These are phyloP conservation scores for Lepus europaeus DNA, from an alignment of 2,113 vertebrate genomes.

Conservation along the genomic window DNA sequence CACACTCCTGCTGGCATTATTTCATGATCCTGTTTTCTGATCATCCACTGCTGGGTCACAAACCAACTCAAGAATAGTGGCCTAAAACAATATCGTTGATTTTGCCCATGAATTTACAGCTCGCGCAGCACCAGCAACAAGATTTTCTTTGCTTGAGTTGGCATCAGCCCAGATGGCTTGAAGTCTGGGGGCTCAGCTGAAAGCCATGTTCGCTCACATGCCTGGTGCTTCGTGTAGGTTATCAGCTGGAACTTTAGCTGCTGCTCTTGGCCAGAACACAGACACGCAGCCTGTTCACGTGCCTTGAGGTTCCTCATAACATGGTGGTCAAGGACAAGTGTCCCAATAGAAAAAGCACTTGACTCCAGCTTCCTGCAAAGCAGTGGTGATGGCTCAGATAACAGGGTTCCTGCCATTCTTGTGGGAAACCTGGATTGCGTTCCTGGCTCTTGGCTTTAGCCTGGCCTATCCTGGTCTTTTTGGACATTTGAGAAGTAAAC, in stretches of 20 bases:
- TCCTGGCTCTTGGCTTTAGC: no score
- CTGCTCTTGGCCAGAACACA: not conserved
- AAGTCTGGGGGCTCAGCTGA: not conserved
- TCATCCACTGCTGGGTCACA: not conserved
- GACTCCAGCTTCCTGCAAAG: no score
- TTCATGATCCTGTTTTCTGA: not conserved
- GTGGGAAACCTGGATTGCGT: no score
- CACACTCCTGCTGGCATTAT: not conserved
- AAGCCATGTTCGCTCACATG: not conserved
- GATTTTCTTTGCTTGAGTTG: not conserved
- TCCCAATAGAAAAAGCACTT: not conserved
- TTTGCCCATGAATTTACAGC: not conserved
- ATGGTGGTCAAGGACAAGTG: not conserved
- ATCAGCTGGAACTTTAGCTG: not conserved
- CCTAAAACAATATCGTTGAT: not conserved
- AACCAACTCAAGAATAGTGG: not conserved
- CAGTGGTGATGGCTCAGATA: no score
- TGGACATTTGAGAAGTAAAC: no score
- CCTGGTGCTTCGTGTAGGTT: not conserved
- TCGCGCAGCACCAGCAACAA: not conserved
- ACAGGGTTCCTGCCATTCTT: no score
- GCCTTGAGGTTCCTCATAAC: not conserved
- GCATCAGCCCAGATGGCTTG: not conserved
- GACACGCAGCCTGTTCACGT: not conserved
- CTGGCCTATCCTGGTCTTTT: no score